Evolutionary conservation across 2,888 invertebrate genomes (phyloP).

Genomic region (Cacoxenus indagator): DNA sequence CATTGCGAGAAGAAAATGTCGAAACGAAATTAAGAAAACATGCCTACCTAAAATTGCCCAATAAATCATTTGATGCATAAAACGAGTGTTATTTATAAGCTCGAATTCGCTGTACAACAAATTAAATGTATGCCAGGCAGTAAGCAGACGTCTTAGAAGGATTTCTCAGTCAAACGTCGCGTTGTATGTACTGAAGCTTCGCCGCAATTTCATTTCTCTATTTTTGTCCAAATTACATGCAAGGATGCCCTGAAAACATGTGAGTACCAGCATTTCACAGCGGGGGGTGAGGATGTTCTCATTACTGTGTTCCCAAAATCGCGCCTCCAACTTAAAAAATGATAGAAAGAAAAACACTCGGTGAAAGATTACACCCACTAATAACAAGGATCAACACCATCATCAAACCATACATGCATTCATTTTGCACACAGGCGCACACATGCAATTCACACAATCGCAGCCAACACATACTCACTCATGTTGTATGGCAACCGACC

Average conservation of each 20-base stretch:
- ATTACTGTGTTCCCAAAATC: neutral
- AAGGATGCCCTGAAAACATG: neutral
- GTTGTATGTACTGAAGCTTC: neutral
- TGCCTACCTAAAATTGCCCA: slow-evolving; percentile 63
- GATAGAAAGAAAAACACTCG: neutral
- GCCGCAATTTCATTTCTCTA: neutral
- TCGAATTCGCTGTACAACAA: neutral
- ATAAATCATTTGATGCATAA: slow-evolving; percentile 59
- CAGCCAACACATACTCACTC: neutral
- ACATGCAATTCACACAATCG: neutral
- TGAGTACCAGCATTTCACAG: neutral
- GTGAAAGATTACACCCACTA: neutral
- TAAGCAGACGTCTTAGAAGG: neutral
- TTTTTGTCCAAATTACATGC: neutral
- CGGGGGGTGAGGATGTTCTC: no score
- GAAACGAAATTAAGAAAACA: slow-evolving; percentile 67
- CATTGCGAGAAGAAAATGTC: slow-evolving; percentile 59
- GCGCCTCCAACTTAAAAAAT: neutral
- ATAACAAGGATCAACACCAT: neutral
- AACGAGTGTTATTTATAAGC: slow-evolving; percentile 57
- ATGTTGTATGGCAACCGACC: neutral
- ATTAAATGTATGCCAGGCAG: neutral
- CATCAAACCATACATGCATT: neutral
- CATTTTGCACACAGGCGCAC: neutral
- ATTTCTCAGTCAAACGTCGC: neutral